Conservation (phyloP, 2,888 invertebrate species). For the Exephanes ischioxanthus region DNA sequence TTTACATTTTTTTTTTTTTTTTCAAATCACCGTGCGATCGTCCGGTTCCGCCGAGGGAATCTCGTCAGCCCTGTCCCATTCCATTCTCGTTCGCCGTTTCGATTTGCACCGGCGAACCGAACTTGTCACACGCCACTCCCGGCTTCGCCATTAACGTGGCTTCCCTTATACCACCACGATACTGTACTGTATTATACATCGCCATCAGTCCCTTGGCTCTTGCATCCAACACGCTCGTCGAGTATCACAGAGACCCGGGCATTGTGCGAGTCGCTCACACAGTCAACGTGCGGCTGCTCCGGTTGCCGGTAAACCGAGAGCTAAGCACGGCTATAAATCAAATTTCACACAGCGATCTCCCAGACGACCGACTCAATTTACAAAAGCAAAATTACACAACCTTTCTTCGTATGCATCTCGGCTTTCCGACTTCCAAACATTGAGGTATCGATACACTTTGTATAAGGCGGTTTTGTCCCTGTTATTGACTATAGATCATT, state of each 20-base stretch:
- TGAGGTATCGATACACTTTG: background rate
- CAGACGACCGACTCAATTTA: conserved; percentile 69
- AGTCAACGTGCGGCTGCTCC: conserved; percentile 11
- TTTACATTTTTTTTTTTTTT: background rate
- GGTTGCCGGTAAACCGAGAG: conserved; percentile 60
- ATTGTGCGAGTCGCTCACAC: conserved; percentile 24
- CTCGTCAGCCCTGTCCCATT: conserved; percentile 35
- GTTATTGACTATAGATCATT: background rate
- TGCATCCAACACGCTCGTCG: conserved; percentile 9
- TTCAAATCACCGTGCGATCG: background rate
- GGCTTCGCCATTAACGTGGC: conserved; percentile 50
- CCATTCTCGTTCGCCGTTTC: conserved; percentile 37
- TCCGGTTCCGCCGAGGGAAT: conserved; percentile 21
- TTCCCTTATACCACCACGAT: conserved; percentile 37
- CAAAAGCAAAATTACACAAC: conserved; percentile 68
- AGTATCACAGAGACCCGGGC: conserved; percentile 22
- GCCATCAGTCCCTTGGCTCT: conserved; percentile 10
- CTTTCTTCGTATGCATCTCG: conserved; percentile 40
- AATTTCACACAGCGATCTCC: conserved; percentile 66
- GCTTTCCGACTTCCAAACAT: conserved; percentile 42
- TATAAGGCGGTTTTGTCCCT: background rate
- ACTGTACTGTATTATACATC: conserved; percentile 11
- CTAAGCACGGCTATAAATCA: conserved; percentile 67
- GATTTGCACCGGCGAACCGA: conserved; percentile 17
- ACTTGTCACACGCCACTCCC: conserved; percentile 37